These are phyloP conservation scores for Heliothis peltigera DNA, from an alignment of 2,888 invertebrate species.

Conservation along the genomic window DNA sequence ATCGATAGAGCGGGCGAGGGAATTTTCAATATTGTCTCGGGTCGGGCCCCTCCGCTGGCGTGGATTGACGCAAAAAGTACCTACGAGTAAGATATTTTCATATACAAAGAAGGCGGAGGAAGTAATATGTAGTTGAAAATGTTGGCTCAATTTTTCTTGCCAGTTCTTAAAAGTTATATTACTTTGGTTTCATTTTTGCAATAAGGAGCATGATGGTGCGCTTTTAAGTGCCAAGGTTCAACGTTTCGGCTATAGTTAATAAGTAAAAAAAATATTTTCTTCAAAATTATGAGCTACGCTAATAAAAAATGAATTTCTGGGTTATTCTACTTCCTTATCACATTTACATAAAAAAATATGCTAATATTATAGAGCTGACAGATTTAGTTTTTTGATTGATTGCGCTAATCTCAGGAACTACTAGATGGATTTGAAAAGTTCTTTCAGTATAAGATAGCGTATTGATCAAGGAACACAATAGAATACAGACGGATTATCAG, in stretches of 20 bases:
- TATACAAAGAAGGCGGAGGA: conserved; percentile 59
- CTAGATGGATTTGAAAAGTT: too few species aligned
- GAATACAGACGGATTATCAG: too few species aligned
- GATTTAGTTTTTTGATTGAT: too few species aligned
- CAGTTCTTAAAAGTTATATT: conserved; percentile 37
- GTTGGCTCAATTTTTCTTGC: conserved; percentile 58
- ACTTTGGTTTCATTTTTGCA: conserved; percentile 41
- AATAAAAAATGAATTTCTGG: too few species aligned
- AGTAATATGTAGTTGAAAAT: conserved; percentile 62
- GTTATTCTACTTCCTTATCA: too few species aligned
- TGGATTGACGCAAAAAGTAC: conserved; percentile 67
- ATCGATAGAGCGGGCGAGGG: conserved; percentile 46
- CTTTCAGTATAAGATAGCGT: too few species aligned
- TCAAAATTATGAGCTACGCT: not conserved
- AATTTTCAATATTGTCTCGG: conserved; percentile 66
- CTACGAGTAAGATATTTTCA: conserved; percentile 73
- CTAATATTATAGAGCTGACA: too few species aligned
- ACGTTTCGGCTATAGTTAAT: not conserved
- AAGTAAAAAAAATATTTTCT: not conserved
- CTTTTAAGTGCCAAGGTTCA: conserved; percentile 2
- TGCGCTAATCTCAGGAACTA: too few species aligned
- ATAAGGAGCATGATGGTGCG: conserved; percentile 22
- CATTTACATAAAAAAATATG: too few species aligned
- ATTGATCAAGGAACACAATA: too few species aligned
- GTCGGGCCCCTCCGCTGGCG: conserved; percentile 33